Base-by-base conservation (phyloP, 2,797 vertebrate genomes). In the Clarias platycephalus region DNA sequence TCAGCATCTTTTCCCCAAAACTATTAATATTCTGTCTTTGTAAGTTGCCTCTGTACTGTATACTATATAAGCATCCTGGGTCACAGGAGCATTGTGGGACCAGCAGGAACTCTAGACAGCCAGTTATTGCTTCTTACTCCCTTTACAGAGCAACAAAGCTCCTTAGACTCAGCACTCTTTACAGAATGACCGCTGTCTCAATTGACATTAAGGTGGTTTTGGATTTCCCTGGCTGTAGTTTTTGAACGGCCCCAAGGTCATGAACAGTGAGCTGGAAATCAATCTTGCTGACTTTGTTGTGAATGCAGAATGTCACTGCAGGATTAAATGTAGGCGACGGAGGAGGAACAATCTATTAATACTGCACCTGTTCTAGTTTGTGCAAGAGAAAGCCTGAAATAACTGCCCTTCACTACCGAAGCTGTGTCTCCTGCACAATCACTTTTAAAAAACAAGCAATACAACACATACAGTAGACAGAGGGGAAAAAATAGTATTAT, bases 201-300 rank as follows among this genome's bases (percentile, higher is more conserved):
- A 37, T 9, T 76, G 44, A 79, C 57, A 78, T 76, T 57, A 72
- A 83, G 60, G 60, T 57, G 76, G 44, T 79, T 44, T 80, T 8
- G 16, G 70, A 53, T 80, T 84, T 88, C 77, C 63, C 53, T 63
- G 31, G 16, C 63, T 44, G 80, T 24, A 70, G 63, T 83, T 76
- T 40, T 55, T 81, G 31, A 70, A 67, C 18, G 18, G 70, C 60
- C 16, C n/a, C 62, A 71, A 83, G 71, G 80, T 85, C 80, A 71
- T n/a, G 63, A 53, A 80, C 68, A 66, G 55, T n/a, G 57, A 66
- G 58, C 40, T 60, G 64, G 53, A 75, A 78, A 83, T 87, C 34
- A 79, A 85, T 87, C 62, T 79, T 77, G 34, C 72, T 79, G 81
- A 40, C 80, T 77, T 75, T 57, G 63, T 83, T 57, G 55, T 86